Base-by-base conservation (phyloP, 2,888 invertebrate genomes). In the Beris morrisii region DNA sequence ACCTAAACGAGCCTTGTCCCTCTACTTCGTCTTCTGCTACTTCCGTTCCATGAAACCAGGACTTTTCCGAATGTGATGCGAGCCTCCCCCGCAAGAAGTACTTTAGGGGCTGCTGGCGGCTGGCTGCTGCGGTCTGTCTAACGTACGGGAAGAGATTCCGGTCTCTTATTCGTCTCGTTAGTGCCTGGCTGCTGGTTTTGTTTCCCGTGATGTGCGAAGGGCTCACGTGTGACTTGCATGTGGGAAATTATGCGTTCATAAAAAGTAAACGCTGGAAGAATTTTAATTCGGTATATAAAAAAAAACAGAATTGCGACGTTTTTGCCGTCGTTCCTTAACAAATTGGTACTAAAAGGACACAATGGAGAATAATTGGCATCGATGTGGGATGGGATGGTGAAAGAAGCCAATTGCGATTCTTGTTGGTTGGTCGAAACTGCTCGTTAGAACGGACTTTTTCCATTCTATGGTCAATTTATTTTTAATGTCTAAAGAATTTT, bases 231-330 rank as follows among this genome's bases (percentile, higher is more conserved):
- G 68, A 69, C 67, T 63, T 69, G 65, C 67, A 69, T 69, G 69
- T 69, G 57, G 67, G 67, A 69, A 69, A 69, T 69, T 67, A 69
- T 67, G 69, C 67, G 69, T 69, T 69, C 69, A 69, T 69, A 69
- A 69, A 69, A 65, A 52, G 69, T 69, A 65, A 65, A 69, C 67
- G 69, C 67, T 65, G 46, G 43, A 61, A 58, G 69, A 67, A 69
- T 69, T 69, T 69, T 69, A 69, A 69, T 61, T 52, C 50, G 61
- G 12, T n/a, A 52, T 61, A 13, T 43, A 52, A 38, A 38, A 38
- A 38, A 7, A 22, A 22, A 22, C 22, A 22, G 22, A 22, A 38
- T 38, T 38, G 38, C 38, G 38, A 38, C 38, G 9, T 38, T 38
- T 38, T 38, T 38, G 38, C 38, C 38, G 9, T 22, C 22, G 22